These are phyloP conservation scores for Passer montanus DNA, from an alignment of 2,113 vertebrate genomes.

Conservation along the genomic window DNA sequence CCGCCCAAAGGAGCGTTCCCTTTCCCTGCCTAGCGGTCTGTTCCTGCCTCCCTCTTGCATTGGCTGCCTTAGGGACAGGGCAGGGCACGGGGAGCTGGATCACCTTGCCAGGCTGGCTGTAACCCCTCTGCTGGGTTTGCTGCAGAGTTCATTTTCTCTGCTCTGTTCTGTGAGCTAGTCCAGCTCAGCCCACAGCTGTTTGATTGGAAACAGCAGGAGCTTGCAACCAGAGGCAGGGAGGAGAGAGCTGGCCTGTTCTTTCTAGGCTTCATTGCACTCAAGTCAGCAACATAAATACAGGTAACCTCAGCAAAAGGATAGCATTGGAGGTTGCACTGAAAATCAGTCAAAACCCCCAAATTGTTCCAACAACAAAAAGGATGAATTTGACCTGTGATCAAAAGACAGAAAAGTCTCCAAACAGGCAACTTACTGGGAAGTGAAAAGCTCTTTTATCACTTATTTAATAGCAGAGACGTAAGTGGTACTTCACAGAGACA, in stretches of 20 bases:
- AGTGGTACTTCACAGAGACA: neutral
- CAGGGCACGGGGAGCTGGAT: neutral
- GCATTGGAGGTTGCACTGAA: neutral
- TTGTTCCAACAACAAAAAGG: neutral
- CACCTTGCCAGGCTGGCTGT: neutral
- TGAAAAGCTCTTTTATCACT: neutral
- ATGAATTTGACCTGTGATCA: neutral
- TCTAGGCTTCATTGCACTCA: neutral
- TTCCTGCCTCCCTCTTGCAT: neutral
- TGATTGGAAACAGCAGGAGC: neutral
- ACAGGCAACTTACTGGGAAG: neutral
- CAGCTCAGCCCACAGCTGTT: neutral
- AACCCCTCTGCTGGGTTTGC: neutral
- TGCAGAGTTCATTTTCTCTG: neutral
- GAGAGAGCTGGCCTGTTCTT: neutral
- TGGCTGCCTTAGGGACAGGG: neutral
- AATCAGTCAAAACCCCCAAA: neutral
- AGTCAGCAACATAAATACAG: neutral
- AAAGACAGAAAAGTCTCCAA: neutral
- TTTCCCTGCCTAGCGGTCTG: neutral
- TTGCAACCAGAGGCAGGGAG: neutral
- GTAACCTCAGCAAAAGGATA: neutral
- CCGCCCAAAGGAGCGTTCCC: rapidly evolving
- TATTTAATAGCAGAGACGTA: neutral
- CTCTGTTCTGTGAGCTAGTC: neutral